Evolutionary conservation across 2,888 invertebrate species (phyloP), one percentile per base, ranked within the genome.

Genomic region (Nomada goodeniana): DNA sequence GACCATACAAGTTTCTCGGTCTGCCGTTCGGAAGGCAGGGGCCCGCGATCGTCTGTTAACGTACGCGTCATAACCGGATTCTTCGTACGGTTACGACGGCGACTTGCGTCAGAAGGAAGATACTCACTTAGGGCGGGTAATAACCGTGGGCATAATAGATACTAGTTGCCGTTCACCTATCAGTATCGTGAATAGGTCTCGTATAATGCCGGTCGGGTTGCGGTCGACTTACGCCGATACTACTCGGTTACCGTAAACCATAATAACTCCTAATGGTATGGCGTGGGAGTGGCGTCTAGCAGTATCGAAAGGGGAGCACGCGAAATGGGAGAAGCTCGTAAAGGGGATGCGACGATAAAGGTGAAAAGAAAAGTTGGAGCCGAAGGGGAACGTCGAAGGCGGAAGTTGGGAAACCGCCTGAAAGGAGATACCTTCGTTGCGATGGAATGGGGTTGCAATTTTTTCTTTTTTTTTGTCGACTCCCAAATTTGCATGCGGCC

Each of bases 31-130:
- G 9, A 20, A 15, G 61, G 26, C 42, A 26, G 10, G 44, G n/a
- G 52, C n/a, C 15, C 13, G 44, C n/a, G 55, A 78, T 67, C 74
- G 76, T 72, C 76, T 11, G 72, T 81, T 81, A 71, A 53, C 59
- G 61, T 60, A 64, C 67, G 57, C 47, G 70, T 60, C 75, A 70
- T 65, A 63, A 80, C 64, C 82, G 76, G 72, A 82, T 72, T 73
- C 82, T 72, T 73, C 82, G 81, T 59, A 72, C n/a, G 74, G 68
- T 81, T 81, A 82, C 81, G 81, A 76, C 60, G 69, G 23, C 26
- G 63, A 60, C 65, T 80, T 57, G 42, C 80, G 69, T 73, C 76
- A 63, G 15, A 20, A 57, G 67, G 59, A 69, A 72, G 72, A 68
- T 75, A 71, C 81, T 57, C n/a, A 26, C 57, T 71, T 59, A 29